Evolutionary conservation across 1,140 invertebrate species (phyloP).

Genomic region (Apolygus lucorum): DNA sequence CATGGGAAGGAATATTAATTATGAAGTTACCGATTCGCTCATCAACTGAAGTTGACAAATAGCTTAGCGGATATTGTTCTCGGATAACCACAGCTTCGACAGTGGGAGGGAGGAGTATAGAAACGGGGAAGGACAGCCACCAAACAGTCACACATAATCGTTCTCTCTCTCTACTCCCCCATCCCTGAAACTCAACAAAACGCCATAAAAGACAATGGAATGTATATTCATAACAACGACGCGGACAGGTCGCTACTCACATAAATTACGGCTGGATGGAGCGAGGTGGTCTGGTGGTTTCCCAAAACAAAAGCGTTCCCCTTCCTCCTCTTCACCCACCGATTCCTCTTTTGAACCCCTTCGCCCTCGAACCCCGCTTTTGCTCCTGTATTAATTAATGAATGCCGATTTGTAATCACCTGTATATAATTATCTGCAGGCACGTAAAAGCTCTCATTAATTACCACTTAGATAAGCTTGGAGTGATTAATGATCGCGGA

Average conservation of each 20-base stretch:
- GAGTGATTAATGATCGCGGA: constrained; percentile 17
- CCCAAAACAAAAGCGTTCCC: background rate
- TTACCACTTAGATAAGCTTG: constrained; percentile 21
- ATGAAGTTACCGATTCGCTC: background rate
- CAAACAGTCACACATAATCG: background rate
- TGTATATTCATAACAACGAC: constrained; percentile 7
- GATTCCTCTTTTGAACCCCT: background rate
- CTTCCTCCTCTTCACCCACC: background rate
- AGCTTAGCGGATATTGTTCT: background rate
- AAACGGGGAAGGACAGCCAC: too few relatives aligned
- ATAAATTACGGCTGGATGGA: background rate
- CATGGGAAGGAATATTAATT: background rate
- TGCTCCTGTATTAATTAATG: constrained; percentile 17
- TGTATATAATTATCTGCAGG: constrained; percentile 22
- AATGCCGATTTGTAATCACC: constrained; percentile 23
- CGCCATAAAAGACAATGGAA: background rate
- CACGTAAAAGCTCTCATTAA: constrained; percentile 23
- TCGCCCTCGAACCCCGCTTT: background rate
- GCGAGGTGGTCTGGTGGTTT: background rate
- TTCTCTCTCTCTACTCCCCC: too few relatives aligned
- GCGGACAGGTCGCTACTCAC: background rate
- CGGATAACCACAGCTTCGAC: background rate
- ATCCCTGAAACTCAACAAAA: background rate
- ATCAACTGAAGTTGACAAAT: background rate
- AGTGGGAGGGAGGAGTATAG: too few relatives aligned